phyloP scores from a whole-genome alignment of 2,113 vertebrate species.

The Collichthys lucidus region DNA sequence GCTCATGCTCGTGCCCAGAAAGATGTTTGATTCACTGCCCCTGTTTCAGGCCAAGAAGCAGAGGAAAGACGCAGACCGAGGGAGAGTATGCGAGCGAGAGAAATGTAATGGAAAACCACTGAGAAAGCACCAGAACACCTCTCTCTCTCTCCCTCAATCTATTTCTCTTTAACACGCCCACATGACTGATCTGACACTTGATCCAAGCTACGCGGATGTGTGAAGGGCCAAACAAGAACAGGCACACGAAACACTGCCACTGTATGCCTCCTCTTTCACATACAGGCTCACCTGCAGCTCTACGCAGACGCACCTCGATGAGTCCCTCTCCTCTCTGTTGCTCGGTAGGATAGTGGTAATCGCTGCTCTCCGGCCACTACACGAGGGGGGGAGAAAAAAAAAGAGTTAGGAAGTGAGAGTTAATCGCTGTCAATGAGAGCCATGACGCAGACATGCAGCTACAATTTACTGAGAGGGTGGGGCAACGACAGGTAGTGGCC shows the following conservation, averaged over 20 bases:
- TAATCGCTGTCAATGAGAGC: conserved; percentile 57
- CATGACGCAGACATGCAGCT: conserved; percentile 58
- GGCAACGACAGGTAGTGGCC: conserved; percentile 76
- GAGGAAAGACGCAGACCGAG: conserved; percentile 19
- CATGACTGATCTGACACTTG: conserved; percentile 52
- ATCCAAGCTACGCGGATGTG: conserved; percentile 54
- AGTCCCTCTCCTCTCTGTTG: conserved; percentile 23
- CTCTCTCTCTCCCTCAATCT: conserved; percentile 1
- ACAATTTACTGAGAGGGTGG: conserved; percentile 63
- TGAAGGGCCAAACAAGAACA: conserved; percentile 42
- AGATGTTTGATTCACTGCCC: conserved; percentile 27
- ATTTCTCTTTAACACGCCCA: conserved; percentile 59
- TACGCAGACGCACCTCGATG: background rate
- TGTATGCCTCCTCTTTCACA: background rate
- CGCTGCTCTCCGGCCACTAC: conserved; percentile 45
- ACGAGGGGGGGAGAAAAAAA: background rate
- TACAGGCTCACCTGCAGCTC: conserved; percentile 57
- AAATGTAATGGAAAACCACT: conserved; percentile 64
- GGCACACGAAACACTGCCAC: conserved; percentile 23
- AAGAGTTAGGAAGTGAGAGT: conserved; percentile 64
- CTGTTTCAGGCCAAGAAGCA: conserved; percentile 8
- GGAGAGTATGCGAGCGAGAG: background rate
- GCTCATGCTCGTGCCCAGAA: background rate
- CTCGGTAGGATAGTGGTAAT: background rate
- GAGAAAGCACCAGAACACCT: conserved; percentile 46